Percentiles rank a stretch among this genome's conserved stretches.
phyloP scores from a whole-genome alignment of 2,113 vertebrate species.

The Hippocampus barbouri region DNA sequence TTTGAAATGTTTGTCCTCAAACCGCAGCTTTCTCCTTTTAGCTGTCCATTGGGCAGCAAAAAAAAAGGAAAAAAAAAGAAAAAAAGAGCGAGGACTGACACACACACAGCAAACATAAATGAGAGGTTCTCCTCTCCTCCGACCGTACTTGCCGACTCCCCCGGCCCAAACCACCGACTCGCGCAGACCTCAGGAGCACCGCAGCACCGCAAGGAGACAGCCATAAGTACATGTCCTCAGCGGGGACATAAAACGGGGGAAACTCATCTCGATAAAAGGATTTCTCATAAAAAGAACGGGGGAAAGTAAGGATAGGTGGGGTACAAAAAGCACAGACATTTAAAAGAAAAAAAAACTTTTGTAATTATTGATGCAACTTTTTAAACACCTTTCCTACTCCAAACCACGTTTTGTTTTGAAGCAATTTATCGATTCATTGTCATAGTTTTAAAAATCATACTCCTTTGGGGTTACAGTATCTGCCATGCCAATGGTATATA shows the following conservation, averaged over 20 bases:
- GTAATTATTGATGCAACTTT: background rate
- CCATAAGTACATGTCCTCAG: conserved; percentile 60
- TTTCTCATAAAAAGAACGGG: conserved; percentile 29
- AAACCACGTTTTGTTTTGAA: background rate
- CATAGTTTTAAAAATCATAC: background rate
- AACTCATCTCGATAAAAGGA: conserved; percentile 54
- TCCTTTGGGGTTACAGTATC: too few relatives aligned
- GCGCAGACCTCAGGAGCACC: conserved; percentile 60
- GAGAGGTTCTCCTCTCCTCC: conserved; percentile 53
- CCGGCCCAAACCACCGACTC: conserved; percentile 54
- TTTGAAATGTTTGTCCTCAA: conserved; percentile 51
- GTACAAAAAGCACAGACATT: background rate
- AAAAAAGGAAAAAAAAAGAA: background rate
- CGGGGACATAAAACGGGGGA: conserved; percentile 53
- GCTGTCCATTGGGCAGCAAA: conserved; percentile 28
- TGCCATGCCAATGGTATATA: background rate
- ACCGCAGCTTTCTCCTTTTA: conserved; percentile 41
- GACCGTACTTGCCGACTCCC: conserved; percentile 46
- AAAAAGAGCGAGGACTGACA: conserved; percentile 18
- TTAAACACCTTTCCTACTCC: background rate
- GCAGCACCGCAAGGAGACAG: conserved; percentile 61
- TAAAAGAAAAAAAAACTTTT: background rate
- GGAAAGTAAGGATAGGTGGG: background rate
- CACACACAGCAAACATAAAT: conserved; percentile 28
- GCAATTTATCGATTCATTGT: background rate